phyloP scores from a whole-genome alignment of 30 jellyfish, hydroid and myxozoan species.

The Hydra vulgaris region DNA sequence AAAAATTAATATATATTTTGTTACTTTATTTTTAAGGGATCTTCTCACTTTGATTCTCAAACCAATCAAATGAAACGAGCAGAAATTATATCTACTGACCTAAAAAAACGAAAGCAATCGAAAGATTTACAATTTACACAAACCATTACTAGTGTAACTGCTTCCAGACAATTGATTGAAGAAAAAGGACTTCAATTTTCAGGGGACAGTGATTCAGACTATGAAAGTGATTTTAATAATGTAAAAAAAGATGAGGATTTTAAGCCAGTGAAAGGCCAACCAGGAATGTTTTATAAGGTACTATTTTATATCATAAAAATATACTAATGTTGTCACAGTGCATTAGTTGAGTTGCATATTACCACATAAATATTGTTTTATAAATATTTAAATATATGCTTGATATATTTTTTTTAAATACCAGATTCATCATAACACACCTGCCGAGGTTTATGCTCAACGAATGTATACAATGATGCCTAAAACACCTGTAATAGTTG shows the following conservation, averaged over 20 bases:
- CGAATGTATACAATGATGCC: conserved; percentile 75
- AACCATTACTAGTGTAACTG: conserved; percentile 63
- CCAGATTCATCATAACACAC: conserved; percentile 68
- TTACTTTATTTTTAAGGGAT: background rate
- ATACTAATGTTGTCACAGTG: no score
- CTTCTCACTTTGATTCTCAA: conserved; percentile 23
- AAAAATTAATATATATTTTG: no score
- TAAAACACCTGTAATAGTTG: conserved; percentile 50
- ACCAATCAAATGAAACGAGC: conserved; percentile 46
- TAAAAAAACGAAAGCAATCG: conserved; percentile 54
- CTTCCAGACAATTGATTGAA: conserved; percentile 78
- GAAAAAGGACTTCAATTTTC: conserved; percentile 53
- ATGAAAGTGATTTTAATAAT: conserved; percentile 42
- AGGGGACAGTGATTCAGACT: conserved; percentile 63
- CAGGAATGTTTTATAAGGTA: conserved; percentile 88
- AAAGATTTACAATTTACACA: conserved; percentile 17
- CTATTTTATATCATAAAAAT: no score
- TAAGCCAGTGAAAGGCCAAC: conserved; percentile 78
- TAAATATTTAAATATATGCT: no score
- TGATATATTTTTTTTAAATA: no score
- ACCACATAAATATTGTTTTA: no score
- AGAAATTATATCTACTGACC: conserved; percentile 44
- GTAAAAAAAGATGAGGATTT: conserved; percentile 56
- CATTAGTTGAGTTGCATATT: background rate
- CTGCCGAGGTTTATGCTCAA: conserved; percentile 54